Evolutionary conservation across 2,113 vertebrate species (phyloP).

Genomic region (Forbesichthys papilliferus): DNA sequence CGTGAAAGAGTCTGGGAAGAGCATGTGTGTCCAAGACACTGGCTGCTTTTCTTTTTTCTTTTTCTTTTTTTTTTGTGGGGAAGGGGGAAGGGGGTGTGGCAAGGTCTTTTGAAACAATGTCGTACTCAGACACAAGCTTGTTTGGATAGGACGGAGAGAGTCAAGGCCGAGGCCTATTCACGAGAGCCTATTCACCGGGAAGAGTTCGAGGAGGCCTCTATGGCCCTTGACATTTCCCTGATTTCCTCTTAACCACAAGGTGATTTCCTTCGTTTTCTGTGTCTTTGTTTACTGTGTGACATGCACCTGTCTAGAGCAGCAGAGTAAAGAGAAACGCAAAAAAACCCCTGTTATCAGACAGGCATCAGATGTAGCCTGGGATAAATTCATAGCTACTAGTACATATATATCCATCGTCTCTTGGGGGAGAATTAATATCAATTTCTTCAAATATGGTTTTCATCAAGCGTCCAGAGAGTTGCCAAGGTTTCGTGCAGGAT

Average conservation of each 20-base stretch:
- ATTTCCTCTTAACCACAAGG: slow-evolving; percentile 53
- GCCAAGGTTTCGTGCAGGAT: slow-evolving; percentile 50
- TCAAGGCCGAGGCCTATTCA: slow-evolving; percentile 64
- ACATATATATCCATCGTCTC: slow-evolving; percentile 50
- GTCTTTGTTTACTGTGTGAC: slow-evolving; percentile 41
- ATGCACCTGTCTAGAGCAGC: slow-evolving; percentile 19
- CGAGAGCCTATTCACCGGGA: slow-evolving; percentile 42
- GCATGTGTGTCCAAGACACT: slow-evolving; percentile 73
- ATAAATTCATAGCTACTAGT: slow-evolving; percentile 44
- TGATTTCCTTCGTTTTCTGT: slow-evolving; percentile 33
- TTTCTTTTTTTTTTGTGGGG: slow-evolving; percentile 35
- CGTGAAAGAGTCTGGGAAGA: slow-evolving; percentile 71
- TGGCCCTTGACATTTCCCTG: slow-evolving; percentile 65
- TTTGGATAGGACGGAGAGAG: slow-evolving; percentile 63
- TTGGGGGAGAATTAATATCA: slow-evolving; percentile 56
- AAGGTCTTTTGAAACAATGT: slow-evolving; percentile 76
- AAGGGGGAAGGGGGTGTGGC: slow-evolving; percentile 4
- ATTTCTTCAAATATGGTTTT: slow-evolving; percentile 60
- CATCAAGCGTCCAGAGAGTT: slow-evolving; percentile 53
- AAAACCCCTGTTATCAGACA: slow-evolving; percentile 42
- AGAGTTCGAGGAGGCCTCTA: slow-evolving; percentile 49
- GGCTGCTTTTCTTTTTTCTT: slow-evolving; percentile 49
- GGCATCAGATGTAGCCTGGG: slow-evolving; percentile 33
- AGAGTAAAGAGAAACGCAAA: not conserved
- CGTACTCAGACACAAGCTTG: slow-evolving; percentile 70